phyloP scores from a whole-genome alignment of 2,797 vertebrate species.

The Manis pentadactyla region DNA sequence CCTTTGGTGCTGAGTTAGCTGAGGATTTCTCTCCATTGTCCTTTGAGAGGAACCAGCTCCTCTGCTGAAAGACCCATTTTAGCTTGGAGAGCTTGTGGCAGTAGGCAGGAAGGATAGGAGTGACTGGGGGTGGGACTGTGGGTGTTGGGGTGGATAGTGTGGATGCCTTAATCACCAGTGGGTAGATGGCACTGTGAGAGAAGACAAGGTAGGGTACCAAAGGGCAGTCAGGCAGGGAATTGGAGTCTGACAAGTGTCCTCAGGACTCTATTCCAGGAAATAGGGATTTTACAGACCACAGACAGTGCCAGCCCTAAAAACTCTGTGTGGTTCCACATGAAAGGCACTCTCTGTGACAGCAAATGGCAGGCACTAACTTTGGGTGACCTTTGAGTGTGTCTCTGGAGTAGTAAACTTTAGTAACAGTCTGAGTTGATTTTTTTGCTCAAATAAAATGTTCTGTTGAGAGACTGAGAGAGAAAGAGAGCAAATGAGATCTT shows the following conservation, averaged over 20 bases:
- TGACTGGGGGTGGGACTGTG: background rate
- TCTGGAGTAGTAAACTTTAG: conserved; percentile 50
- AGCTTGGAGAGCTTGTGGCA: background rate
- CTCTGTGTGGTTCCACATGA: conserved; percentile 52
- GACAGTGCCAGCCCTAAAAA: background rate
- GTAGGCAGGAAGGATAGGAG: background rate
- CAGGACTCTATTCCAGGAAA: background rate
- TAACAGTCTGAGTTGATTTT: conserved; percentile 37
- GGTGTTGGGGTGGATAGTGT: background rate
- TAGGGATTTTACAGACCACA: background rate
- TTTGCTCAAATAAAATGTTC: background rate
- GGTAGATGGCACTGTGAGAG: background rate
- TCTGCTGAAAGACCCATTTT: conserved; percentile 13
- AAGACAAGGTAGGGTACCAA: background rate
- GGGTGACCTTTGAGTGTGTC: conserved; percentile 31
- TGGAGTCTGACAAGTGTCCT: background rate
- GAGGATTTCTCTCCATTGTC: background rate
- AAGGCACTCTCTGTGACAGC: conserved; percentile 51
- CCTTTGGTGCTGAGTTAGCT: background rate
- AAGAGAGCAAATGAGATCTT: background rate
- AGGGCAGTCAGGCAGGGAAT: background rate
- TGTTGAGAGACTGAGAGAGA: background rate
- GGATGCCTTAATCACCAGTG: background rate
- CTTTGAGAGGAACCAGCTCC: background rate
- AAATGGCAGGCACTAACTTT: conserved; percentile 40